Conservation (phyloP, 2,797 vertebrate species). For the Echiichthys vipera region DNA sequence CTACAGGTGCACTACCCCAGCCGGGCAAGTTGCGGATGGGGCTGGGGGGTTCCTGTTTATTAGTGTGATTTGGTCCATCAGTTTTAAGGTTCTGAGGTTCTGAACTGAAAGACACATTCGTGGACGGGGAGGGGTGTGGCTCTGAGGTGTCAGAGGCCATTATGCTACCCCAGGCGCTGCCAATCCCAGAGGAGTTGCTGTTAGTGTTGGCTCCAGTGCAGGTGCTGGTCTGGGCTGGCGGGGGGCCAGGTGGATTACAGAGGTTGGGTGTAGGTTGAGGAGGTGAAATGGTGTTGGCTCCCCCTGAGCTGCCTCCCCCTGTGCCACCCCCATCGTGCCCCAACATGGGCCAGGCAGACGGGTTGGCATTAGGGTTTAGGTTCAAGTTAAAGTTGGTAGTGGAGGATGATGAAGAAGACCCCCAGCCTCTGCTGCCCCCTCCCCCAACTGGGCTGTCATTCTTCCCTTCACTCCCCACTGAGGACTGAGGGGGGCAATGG, state of each 20-base stretch:
- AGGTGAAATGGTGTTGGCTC: conserved; percentile 87
- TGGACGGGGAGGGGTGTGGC: conserved; percentile 92
- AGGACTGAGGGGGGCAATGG: conserved; percentile 78
- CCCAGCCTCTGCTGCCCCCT: conserved; percentile 88
- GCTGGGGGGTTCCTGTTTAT: conserved; percentile 82
- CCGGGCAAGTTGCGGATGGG: conserved; percentile 91
- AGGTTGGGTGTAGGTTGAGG: conserved; percentile 78
- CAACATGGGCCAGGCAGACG: conserved; percentile 96
- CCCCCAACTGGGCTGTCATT: conserved; percentile 89
- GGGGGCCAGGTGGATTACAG: conserved; percentile 76
- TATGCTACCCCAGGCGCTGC: conserved; percentile 92
- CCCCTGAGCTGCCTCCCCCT: conserved; percentile 93
- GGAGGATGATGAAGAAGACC: conserved; percentile 91
- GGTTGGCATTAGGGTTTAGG: conserved; percentile 98
- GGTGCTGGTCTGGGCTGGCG: conserved; percentile 77
- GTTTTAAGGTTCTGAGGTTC: conserved; percentile 99
- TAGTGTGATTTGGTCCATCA: conserved; percentile 99
- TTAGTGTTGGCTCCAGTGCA: conserved; percentile 84
- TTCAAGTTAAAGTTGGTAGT: conserved; percentile 97
- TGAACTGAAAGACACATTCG: conserved; percentile 97
- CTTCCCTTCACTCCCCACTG: conserved; percentile 85
- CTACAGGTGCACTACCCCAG: conserved; percentile 86
- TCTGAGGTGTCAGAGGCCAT: conserved; percentile 87
- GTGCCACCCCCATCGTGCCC: conserved; percentile 92
- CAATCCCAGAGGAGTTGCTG: conserved; percentile 91